Evolutionary conservation across 2,888 invertebrate species (phyloP), one percentile per base, ranked within the genome.

Genomic region (Acrocera orbiculus): DNA sequence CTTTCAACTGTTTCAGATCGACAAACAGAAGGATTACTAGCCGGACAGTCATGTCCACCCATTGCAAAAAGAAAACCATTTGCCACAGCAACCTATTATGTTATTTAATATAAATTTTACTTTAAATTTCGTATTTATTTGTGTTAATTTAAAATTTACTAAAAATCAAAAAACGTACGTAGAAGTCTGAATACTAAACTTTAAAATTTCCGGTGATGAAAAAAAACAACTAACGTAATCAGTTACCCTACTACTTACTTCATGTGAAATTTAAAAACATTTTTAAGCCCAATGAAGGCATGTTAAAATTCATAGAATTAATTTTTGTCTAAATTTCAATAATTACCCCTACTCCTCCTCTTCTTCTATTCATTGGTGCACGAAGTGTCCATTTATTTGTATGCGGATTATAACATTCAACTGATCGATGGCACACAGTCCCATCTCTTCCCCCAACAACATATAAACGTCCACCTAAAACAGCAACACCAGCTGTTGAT

Each of bases 371-470:
- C 85, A 93, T 86, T 4, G 89, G 79, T 20, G 87, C 80, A 53
- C 85, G 80, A 41, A 76, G 67, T 23, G 76, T 76, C 92, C 92
- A 72, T 52, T 69, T 69, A 55, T 72, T 71, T 41, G 70, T 71
- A 42, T 69, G 66, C 13, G 79, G 79, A 61, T 79, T 76, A 59
- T 76, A 80, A 57, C 80, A 80, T 64, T 93, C 93, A 1, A 92
- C 85, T 20, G 86, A 82, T 46, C 80, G 73, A 42, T 93, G 70
- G 51, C 92, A 92, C 2, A 85, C 79, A 42, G 82, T 80, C 29
- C 89, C 86, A 61, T 93, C 92, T 34, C 92, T 71, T 1, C 92
- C 92, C 26, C 92, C 92, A 27, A 87, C 87, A 4, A 87, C 90
- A 63, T 85, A 90, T 40, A 93, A 64, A 46, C 83, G 78, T 20